phyloP scores from a whole-genome alignment of 2,113 vertebrate genomes.

The Nothocercus julius region DNA sequence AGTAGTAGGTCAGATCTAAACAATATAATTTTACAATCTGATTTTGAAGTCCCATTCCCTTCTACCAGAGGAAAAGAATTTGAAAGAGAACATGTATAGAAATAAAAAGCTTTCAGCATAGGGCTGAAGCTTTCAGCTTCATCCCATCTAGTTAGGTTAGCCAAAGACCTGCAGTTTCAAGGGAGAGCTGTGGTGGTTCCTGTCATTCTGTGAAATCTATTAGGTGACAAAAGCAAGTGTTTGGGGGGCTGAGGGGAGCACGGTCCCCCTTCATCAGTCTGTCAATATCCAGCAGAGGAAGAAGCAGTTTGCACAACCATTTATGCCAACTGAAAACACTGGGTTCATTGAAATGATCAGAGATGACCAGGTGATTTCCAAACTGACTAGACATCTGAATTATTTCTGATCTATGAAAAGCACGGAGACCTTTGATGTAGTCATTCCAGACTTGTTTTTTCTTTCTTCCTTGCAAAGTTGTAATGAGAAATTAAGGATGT shows the following conservation, averaged over 20 bases:
- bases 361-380: not conserved
- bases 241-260: rapidly evolving
- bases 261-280: not conserved
- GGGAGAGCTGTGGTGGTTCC: too few species aligned
- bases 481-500: not conserved
- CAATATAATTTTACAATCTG: not conserved
- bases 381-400: not conserved
- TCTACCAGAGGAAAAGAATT: not conserved
- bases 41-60: not conserved
- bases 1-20: not conserved
- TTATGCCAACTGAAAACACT: not conserved
- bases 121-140: not conserved
- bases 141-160: not conserved
- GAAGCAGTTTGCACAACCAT: not conserved
- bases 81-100: not conserved
- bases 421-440: not conserved
- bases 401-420: not conserved
- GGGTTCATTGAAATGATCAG: not conserved
- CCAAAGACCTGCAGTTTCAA: not conserved
- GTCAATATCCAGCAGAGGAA: not conserved
- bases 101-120: not conserved
- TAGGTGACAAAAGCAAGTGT: not conserved
- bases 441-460: not conserved
- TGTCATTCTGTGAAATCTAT: too few species aligned
- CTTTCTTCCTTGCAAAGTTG: not conserved